phyloP scores from a whole-genome alignment of 2,797 vertebrate species.

The Phataginus tricuspis region DNA sequence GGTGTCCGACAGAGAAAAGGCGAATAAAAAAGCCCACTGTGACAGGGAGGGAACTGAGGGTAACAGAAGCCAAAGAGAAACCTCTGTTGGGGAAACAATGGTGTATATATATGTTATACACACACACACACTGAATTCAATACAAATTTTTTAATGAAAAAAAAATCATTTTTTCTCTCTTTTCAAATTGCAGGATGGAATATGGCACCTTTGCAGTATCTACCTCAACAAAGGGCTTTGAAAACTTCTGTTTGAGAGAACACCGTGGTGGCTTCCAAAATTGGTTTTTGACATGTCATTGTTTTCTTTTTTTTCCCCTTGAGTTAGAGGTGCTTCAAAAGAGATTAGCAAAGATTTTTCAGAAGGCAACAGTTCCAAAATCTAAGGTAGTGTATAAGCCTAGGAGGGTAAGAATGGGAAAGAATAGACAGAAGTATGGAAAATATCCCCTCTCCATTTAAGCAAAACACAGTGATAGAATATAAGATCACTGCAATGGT shows the following conservation, averaged over 20 bases:
- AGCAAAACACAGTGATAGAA: background rate
- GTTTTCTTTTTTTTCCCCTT: background rate
- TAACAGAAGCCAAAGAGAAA: background rate
- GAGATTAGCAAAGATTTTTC: background rate
- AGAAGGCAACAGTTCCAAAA: background rate
- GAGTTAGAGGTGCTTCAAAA: background rate
- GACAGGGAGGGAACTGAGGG: background rate
- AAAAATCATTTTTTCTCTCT: background rate
- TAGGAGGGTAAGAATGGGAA: background rate
- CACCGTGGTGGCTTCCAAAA: background rate
- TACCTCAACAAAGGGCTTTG: background rate
- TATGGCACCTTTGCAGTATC: background rate
- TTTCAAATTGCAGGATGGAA: constrained; percentile 13
- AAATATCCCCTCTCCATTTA: background rate
- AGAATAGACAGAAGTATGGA: background rate
- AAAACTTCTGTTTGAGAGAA: background rate
- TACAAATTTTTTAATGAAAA: background rate
- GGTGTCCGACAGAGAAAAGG: constrained; percentile 41
- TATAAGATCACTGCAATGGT: background rate
- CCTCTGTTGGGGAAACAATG: background rate
- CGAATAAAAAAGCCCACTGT: constrained; percentile 44
- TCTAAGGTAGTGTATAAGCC: background rate
- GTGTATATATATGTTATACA: background rate
- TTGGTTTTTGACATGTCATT: background rate
- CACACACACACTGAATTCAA: background rate